Evolutionary conservation across 1,140 invertebrate species (phyloP), one percentile per base, ranked within the genome.

Genomic region (Brachionus calyciflorus): DNA sequence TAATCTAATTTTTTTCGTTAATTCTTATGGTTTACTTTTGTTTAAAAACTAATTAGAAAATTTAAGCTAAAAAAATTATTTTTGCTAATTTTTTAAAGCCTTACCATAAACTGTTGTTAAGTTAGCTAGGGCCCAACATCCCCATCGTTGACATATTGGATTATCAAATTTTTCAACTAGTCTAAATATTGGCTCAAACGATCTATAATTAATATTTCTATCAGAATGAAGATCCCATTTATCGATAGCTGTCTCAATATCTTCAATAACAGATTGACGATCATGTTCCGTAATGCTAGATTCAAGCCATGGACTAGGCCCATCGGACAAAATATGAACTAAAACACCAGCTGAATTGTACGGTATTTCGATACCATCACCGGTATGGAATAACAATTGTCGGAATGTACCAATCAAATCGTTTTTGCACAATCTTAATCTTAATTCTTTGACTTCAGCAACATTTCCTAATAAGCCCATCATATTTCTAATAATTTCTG

Each of bases 291-390:
- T 86, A 1, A 91, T 91, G 21, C 86, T 82, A 7, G 87, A 83
- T 3, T 93, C 89, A 0, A 87, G 90, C 95, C 95, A 98, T 0
- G 89, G 89, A 49, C 89, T 88, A 0, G 88, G 85, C 0, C 94
- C 94, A 86, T 98, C 95, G 0, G 93, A 95, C 2, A 92, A 92
- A 85, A 98, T 91, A 84, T 98, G 94, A 12, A 93, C 91, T 55
- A 98, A 87, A 7, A 98, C 94, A 21, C 95, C 95, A 10, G 93
- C 93, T 17, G 94, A 93, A 87, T 98, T 98, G 85, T 98, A 98
- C 81, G 92, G 93, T 55, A 95, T 93, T 89, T 98, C 95, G 79
- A 98, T 98, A 28, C 93, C 94, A 86, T 97, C 94, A 81, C 90
- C 91, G 9, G 88, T 87, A 0, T 92, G 93, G 73, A 91, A 89